phyloP scores from a whole-genome alignment of 2,888 invertebrate genomes.

The Pyrocoelia pectoralis region DNA sequence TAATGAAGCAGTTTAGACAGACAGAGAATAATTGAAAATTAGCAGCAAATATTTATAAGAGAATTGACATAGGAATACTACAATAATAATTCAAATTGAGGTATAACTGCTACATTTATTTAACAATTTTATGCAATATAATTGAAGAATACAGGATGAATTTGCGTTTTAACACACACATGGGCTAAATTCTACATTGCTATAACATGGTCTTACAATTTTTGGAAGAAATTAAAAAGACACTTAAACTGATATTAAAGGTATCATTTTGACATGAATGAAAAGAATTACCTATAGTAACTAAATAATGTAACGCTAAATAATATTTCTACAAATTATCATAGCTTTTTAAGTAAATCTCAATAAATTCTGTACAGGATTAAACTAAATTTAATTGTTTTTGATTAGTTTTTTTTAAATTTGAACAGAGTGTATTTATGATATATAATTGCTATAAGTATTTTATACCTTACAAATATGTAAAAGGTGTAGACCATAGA shows the following conservation, averaged over 20 bases:
- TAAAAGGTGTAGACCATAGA: slow-evolving; percentile 29
- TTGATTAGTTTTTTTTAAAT: slow-evolving; percentile 8
- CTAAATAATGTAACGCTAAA: slow-evolving; percentile 1
- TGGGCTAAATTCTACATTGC: slow-evolving; percentile 53
- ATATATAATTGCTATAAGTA: slow-evolving; percentile 22
- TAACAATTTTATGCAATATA: slow-evolving; percentile 57
- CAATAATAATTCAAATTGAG: neutral
- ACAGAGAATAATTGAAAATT: too few species aligned
- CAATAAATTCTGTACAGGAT: slow-evolving; percentile 9
- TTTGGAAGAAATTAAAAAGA: slow-evolving; percentile 38
- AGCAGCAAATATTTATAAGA: too few species aligned
- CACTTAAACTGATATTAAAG: slow-evolving; percentile 26
- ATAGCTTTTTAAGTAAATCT: neutral
- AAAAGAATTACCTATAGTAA: neutral
- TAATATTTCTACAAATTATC: neutral
- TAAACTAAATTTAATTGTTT: slow-evolving; percentile 9
- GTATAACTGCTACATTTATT: slow-evolving; percentile 61
- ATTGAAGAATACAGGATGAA: slow-evolving; percentile 59
- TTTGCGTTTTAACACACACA: slow-evolving; percentile 57
- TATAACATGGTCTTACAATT: slow-evolving; percentile 50
- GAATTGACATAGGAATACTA: too few species aligned
- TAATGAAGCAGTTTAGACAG: too few species aligned
- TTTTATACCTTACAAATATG: slow-evolving; percentile 25
- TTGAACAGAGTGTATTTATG: slow-evolving; percentile 18
- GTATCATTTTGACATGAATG: neutral